A percentile compares a stretch with the other conserved stretches of the same genome.
These are phyloP conservation scores for Operophtera brumata DNA, from an alignment of 2,888 invertebrate genomes.

Conservation along the genomic window DNA sequence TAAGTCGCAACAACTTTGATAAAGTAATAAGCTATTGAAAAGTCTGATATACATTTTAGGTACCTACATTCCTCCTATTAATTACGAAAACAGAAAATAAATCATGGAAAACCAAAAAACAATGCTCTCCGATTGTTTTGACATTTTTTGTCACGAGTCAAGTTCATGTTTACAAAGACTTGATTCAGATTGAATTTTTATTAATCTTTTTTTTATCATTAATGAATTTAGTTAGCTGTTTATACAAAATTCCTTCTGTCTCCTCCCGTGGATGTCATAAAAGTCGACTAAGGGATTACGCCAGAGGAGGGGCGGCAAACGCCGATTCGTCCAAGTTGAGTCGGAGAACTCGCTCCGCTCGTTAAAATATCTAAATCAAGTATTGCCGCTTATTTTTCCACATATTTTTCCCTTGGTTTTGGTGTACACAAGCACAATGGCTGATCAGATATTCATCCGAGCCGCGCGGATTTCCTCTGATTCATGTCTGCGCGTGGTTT, in stretches of 20 bases:
- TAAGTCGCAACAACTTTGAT: not conserved
- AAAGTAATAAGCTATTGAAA: too few species aligned
- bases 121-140: constrained; percentile 3
- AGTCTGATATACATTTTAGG: too few species aligned
- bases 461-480: constrained; percentile 61
- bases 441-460: constrained; percentile 61
- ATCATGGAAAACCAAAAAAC: not conserved
- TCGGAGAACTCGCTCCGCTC: too few species aligned
- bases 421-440: constrained; percentile 44
- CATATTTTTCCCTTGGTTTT: constrained; percentile 4
- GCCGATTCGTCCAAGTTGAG: too few species aligned
- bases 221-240: not conserved
- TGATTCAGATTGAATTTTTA: not conserved
- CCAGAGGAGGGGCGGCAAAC: too few species aligned
- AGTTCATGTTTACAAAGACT: constrained; percentile 20
- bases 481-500: constrained; percentile 43
- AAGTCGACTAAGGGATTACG: too few species aligned
- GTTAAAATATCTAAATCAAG: too few species aligned
- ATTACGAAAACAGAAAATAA: too few species aligned
- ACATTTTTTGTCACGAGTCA: constrained; percentile 13
- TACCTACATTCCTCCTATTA: too few species aligned
- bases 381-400: too few species aligned
- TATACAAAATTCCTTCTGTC: not conserved
- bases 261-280: too few species aligned
- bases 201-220: not conserved